Base-by-base conservation (phyloP, 1,140 invertebrate genomes). In the Pachypeltis micranthus region DNA sequence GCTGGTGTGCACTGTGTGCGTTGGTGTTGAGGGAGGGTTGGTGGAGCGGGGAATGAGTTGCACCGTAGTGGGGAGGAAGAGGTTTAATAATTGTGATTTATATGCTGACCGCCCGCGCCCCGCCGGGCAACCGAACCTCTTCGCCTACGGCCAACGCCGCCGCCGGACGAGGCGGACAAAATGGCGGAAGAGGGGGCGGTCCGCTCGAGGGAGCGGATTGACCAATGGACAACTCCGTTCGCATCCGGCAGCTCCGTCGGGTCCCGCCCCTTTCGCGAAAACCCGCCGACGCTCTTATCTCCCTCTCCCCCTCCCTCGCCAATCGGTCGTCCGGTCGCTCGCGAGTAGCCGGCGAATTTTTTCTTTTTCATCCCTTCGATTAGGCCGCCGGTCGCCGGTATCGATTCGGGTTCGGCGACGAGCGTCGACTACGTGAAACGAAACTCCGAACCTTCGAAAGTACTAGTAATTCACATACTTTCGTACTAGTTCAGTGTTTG, bases 21-120 rank as follows among this genome's bases (percentile, higher is more conserved):
- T n/a, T n/a, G n/a, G n/a, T n/a, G n/a, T n/a, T n/a, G n/a, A n/a
- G n/a, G n/a, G n/a, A n/a, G n/a, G n/a, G n/a, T n/a, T n/a, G n/a
- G n/a, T n/a, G n/a, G n/a, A n/a, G n/a, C n/a, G n/a, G n/a, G n/a
- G n/a, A n/a, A n/a, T n/a, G n/a, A n/a, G n/a, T n/a, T n/a, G n/a
- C n/a, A n/a, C n/a, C n/a, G n/a, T n/a, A n/a, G n/a, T 21, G 44
- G 31, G 59, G 59, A 39, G 60, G 60, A 31, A 31, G 27, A 59
- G 39, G 27, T 27, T 62, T 62, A 62, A 62, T 62, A 62, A 62
- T 62, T 62, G 39, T 62, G 60, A 62, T 62, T 62, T 62, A 62
- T 62, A 62, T 24, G 24, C 60, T 51, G 25, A 2, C 60, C 39
- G 23, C 39, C 27, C 39, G 14, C 24, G 7, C 60, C 27, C 39